A percentile compares a stretch with the other conserved stretches of the same genome.
Evolutionary conservation across 2,888 invertebrate genomes (phyloP).

Genomic region (Temnothorax rugatulus): DNA sequence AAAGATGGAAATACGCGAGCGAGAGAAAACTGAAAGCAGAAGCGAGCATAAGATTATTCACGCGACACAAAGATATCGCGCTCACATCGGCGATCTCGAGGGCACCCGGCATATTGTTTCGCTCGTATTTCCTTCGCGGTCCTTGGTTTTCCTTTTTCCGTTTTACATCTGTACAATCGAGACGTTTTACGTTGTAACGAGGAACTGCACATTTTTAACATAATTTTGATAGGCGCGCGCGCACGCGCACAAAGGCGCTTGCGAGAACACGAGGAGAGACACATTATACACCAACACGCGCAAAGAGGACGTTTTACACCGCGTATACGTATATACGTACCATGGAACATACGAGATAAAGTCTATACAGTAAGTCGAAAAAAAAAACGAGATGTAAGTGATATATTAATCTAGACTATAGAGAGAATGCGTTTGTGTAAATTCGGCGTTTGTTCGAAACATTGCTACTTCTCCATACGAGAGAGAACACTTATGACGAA

Average conservation of each 20-base stretch:
- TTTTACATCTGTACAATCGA: conserved; percentile 79
- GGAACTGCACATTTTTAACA: conserved; percentile 77
- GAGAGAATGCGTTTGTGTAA: conserved; percentile 83
- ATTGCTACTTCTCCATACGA: conserved; percentile 79
- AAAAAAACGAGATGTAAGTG: conserved; percentile 81
- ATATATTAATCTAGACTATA: conserved; percentile 84
- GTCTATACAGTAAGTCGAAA: conserved; percentile 81
- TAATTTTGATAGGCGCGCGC: conserved; percentile 73
- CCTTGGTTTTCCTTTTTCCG: conserved; percentile 75
- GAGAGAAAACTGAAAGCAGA: conserved; percentile 43
- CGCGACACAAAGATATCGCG: conserved; percentile 50
- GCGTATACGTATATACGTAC: conserved; percentile 65
- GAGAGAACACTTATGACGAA: conserved; percentile 71
- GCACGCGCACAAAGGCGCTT: conserved; percentile 65
- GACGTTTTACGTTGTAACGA: conserved; percentile 77
- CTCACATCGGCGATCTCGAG: conserved; percentile 69
- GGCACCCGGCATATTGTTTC: conserved; percentile 71
- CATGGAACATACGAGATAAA: conserved; percentile 61
- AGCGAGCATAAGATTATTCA: conserved; percentile 46
- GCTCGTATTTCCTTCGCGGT: conserved; percentile 78
- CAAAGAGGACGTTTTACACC: conserved; percentile 62
- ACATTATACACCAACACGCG: conserved; percentile 57
- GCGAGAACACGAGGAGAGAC: conserved; percentile 46
- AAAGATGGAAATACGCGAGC: conserved; percentile 35
- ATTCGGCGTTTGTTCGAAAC: conserved; percentile 82